Conservation (phyloP, 2,113 vertebrate species). For the Corvus hawaiiensis region DNA sequence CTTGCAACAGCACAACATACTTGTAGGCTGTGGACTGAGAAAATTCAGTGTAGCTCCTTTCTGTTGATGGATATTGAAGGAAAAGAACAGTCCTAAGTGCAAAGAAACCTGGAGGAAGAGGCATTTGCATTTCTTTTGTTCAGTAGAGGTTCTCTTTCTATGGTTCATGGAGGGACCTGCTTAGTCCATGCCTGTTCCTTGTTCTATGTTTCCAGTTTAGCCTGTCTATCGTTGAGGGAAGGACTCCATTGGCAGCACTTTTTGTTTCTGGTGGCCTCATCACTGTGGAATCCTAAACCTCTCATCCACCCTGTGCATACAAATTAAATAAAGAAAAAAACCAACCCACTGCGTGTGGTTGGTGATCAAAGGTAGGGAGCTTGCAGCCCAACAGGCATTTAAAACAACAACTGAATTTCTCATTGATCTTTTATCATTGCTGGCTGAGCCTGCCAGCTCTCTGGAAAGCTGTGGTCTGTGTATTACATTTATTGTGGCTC, state of each 20-base stretch:
- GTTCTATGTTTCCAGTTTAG: background rate
- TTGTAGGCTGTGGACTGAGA: background rate
- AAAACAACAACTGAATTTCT: conserved; percentile 21
- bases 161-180: background rate
- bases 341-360: background rate
- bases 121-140: background rate
- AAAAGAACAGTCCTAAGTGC: background rate
- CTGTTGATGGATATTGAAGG: background rate
- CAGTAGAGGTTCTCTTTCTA: background rate
- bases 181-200: background rate
- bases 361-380: conserved; percentile 19
- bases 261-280: background rate
- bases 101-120: background rate
- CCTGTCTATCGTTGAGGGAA: background rate
- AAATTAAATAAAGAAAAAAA: background rate
- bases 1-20: fast-evolving
- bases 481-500: conserved; percentile 38
- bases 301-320: background rate
- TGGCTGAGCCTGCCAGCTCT: conserved; percentile 29
- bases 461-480: conserved; percentile 25
- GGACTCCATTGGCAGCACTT: background rate
- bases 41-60: background rate
- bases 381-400: background rate
- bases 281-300: background rate
- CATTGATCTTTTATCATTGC: conserved; percentile 40